phyloP scores from a whole-genome alignment of 2,797 vertebrate genomes.

The Champsocephalus gunnari region DNA sequence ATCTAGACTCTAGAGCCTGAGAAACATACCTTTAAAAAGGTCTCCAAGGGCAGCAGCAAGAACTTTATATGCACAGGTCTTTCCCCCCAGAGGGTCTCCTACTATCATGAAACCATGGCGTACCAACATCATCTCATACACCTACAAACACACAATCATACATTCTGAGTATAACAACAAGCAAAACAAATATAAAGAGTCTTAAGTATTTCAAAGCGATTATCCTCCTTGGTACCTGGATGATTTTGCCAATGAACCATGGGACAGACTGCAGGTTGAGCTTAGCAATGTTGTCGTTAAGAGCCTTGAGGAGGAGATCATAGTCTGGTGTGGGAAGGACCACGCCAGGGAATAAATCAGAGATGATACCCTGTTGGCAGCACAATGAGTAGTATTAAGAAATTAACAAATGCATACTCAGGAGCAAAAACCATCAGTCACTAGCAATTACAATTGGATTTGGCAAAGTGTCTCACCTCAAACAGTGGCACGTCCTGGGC shows the following conservation, averaged over 20 bases:
- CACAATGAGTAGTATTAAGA: conserved; percentile 10
- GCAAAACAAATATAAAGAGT: neutral
- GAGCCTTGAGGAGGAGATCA: conserved; percentile 86
- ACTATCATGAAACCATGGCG: conserved; percentile 97
- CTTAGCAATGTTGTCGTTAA: conserved; percentile 87
- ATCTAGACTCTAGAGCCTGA: neutral
- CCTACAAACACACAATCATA: conserved; percentile 74
- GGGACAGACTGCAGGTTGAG: conserved; percentile 91
- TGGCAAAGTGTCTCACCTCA: conserved; percentile 83
- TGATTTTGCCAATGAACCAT: conserved; percentile 96
- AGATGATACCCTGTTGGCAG: conserved; percentile 91
- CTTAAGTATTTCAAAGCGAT: neutral
- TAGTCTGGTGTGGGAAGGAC: conserved; percentile 93
- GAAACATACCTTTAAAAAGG: conserved; percentile 83
- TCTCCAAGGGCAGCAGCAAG: conserved; percentile 89
- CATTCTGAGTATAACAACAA: neutral
- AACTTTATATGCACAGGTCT: conserved; percentile 92
- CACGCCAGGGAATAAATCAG: conserved; percentile 94
- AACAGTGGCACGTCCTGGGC: conserved; percentile 95
- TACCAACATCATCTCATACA: conserved; percentile 98
- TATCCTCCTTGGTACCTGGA: conserved; percentile 85
- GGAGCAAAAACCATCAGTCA: conserved; percentile 1
- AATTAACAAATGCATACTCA: conserved; percentile 2
- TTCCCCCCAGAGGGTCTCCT: conserved; percentile 92
- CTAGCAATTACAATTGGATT: neutral